Evolutionary conservation across 2,797 vertebrate species (phyloP).

Genomic region (Poliocrania exsul): DNA sequence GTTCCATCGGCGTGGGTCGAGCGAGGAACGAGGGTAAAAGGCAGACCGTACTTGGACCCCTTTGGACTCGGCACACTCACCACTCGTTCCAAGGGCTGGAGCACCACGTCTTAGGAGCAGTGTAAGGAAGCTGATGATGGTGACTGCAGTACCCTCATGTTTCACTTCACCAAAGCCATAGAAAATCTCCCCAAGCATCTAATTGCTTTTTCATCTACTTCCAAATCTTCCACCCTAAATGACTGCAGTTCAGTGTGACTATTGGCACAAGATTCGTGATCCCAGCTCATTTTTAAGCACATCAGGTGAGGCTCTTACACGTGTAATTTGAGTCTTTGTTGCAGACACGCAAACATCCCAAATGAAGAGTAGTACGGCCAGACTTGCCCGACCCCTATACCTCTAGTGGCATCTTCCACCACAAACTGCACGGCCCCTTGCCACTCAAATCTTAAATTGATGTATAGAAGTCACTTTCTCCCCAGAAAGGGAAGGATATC

Average conservation of each 20-base stretch:
- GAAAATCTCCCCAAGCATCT: background rate
- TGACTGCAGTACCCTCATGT: too few species aligned
- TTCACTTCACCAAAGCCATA: background rate
- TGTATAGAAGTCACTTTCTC: background rate
- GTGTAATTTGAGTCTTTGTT: background rate
- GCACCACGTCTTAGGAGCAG: too few species aligned
- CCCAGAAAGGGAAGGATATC: background rate
- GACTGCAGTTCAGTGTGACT: background rate
- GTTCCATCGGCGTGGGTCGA: fast-evolving
- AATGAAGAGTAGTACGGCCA: background rate
- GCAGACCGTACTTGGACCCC: fast-evolving
- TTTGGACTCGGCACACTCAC: fast-evolving
- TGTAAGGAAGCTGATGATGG: background rate
- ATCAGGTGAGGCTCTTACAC: background rate
- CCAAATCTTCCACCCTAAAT: fast-evolving
- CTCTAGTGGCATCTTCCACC: background rate
- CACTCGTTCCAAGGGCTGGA: fast-evolving
- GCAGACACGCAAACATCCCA: too few species aligned
- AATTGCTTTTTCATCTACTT: background rate
- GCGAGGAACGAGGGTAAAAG: fast-evolving
- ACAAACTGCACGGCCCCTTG: background rate
- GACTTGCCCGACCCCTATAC: background rate
- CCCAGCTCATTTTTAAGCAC: background rate
- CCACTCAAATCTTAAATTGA: background rate
- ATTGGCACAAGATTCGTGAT: background rate